Conservation (phyloP, 2,113 vertebrate genomes). For the Indri indri region DNA sequence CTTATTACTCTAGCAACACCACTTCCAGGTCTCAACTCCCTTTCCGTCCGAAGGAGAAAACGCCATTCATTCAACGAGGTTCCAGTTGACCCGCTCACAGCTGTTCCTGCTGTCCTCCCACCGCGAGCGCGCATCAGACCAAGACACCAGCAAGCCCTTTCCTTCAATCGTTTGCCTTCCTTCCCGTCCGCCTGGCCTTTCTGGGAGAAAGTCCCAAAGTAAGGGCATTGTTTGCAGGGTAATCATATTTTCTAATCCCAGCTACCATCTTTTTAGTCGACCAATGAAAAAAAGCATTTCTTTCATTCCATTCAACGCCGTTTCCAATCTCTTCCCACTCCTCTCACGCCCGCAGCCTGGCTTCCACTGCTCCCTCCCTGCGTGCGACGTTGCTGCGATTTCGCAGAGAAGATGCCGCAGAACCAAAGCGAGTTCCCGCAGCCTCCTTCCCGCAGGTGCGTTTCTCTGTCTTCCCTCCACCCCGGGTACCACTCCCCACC, state of each 20-base stretch:
- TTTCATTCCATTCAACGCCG: too few species aligned
- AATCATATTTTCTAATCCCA: too few species aligned
- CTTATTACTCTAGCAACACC: not conserved
- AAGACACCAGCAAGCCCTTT: not conserved
- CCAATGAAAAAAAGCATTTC: not conserved
- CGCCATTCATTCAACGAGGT: not conserved
- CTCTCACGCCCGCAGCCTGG: accelerated
- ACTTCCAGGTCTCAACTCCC: not conserved
- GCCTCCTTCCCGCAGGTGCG: too few species aligned
- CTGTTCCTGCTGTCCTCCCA: not conserved
- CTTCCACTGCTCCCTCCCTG: not conserved
- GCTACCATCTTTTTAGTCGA: not conserved
- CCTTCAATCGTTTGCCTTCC: too few species aligned
- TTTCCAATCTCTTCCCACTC: too few species aligned
- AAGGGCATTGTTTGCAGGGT: too few species aligned
- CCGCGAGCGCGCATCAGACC: accelerated
- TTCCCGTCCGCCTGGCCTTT: too few species aligned
- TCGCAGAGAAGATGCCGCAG: not conserved
- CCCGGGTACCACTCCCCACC: too few species aligned
- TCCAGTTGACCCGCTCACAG: too few species aligned
- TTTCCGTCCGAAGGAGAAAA: not conserved
- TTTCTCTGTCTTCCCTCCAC: not conserved
- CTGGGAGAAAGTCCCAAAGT: not conserved
- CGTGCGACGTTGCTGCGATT: accelerated
- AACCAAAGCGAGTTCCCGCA: not conserved